A percentile compares a stretch with the other conserved stretches of the same genome.
These are phyloP conservation scores for Astyanax mexicanus DNA, from an alignment of 2,797 vertebrate genomes.

Conservation along the genomic window DNA sequence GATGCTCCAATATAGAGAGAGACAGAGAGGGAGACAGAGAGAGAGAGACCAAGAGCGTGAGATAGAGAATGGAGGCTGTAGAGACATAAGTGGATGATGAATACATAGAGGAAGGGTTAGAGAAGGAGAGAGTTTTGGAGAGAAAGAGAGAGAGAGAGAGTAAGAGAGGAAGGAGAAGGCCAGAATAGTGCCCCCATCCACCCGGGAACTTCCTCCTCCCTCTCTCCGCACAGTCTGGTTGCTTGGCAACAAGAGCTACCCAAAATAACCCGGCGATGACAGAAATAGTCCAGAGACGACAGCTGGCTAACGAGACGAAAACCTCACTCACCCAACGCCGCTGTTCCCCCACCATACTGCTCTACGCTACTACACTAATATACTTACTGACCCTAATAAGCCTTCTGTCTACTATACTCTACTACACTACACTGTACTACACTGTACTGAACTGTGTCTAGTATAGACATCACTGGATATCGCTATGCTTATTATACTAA, in stretches of 20 bases:
- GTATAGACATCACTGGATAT: neutral
- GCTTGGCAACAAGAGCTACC: slow-evolving; percentile 82
- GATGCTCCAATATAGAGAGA: neutral
- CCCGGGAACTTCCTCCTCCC: slow-evolving; percentile 75
- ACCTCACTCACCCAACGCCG: slow-evolving; percentile 33
- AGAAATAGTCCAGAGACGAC: slow-evolving; percentile 78
- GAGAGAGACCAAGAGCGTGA: neutral
- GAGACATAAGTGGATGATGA: slow-evolving; percentile 24
- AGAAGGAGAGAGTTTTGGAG: slow-evolving; percentile 24
- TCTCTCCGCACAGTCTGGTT: slow-evolving; percentile 77
- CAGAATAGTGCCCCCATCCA: slow-evolving; percentile 68
- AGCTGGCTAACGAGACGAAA: slow-evolving; percentile 47
- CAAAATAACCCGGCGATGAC: slow-evolving; percentile 81
- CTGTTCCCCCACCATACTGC: neutral
- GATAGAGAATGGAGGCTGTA: slow-evolving; percentile 19
- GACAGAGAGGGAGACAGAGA: neutral
- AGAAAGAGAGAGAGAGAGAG: neutral
- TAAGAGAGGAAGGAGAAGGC: slow-evolving; percentile 22
- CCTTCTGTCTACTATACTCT: neutral
- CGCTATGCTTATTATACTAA: neutral
- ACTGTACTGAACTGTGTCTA: neutral
- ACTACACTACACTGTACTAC: neutral
- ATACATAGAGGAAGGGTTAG: slow-evolving; percentile 19
- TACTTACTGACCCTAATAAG: neutral
- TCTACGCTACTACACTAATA: neutral